Evolutionary conservation across 92 coral and sea anemone genomes (phyloP), one percentile per base, ranked within the genome.

Genomic region (Zoanthus solanderi): DNA sequence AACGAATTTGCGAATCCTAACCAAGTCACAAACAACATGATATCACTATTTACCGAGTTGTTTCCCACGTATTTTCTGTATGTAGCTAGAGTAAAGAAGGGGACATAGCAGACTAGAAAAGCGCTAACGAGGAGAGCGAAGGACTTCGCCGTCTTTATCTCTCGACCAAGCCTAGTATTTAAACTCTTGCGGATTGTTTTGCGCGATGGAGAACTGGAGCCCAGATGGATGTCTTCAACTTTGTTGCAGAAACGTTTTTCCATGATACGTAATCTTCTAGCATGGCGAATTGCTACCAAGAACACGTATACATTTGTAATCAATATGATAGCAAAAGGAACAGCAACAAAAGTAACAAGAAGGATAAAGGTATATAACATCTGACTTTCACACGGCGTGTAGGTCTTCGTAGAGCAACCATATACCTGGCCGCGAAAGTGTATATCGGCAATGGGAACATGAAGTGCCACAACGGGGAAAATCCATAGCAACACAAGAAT

Each of bases 1-100:
- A 92, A 96, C 9, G 96, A 95, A 71, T 96, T 96, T 6, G 96
- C 90, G 83, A 95, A 96, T 4, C 92, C 98, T 6, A 96, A 44
- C 98, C 98, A 96, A 56, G 93, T 96, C 8, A 94, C 90, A 5
- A 91, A 30, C 1, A 89, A 71, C 34, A 94, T 85, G 14, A 81
- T 91, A 66, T 84, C 66, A 10, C 88, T 56, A 14, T 92, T 84
- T 7, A 96, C 93, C 5, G 86, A 86, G 17, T 57, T 76, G 0
- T 90, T 90, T 12, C 96, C 96, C 2, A 93, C 91, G 31, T 91
- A 88, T 11, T 92, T 91, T 3, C 98, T 87, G 75, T 93, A 91
- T 3, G 98, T 96, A 2, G 95, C 98, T 0, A 92, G 92, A 12
- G 92, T 87, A 46, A 93, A 95, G 65, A 93, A 96, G 7, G 98